These are phyloP conservation scores for Aviceda subcristata DNA, from an alignment of 2,113 vertebrate genomes.

Conservation along the genomic window DNA sequence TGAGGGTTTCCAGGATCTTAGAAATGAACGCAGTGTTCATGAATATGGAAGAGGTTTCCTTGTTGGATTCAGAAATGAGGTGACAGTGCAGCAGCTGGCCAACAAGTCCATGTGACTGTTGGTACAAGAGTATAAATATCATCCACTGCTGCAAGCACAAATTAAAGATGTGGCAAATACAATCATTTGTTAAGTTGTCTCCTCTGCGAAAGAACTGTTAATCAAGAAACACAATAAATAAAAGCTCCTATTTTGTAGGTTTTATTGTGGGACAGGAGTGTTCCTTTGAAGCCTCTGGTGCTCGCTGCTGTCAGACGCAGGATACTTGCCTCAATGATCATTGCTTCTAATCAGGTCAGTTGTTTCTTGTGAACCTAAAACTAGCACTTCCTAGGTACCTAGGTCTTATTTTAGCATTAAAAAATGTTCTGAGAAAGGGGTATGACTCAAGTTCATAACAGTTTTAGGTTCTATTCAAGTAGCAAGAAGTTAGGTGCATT, in stretches of 20 bases:
- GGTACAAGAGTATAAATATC: conserved; percentile 7
- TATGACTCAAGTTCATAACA: neutral
- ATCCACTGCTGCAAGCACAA: neutral
- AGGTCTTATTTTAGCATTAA: neutral
- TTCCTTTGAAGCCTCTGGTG: neutral
- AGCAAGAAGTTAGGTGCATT: neutral
- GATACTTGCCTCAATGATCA: neutral
- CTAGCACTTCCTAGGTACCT: neutral
- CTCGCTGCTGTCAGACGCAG: neutral
- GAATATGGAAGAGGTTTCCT: conserved; percentile 52
- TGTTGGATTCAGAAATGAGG: conserved; percentile 33
- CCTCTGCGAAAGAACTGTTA: neutral
- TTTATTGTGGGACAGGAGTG: neutral
- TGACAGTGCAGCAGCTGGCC: conserved; percentile 50
- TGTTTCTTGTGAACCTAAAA: neutral
- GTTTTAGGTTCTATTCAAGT: neutral
- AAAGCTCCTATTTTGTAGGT: neutral
- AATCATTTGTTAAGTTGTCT: neutral
- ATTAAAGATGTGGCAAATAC: neutral
- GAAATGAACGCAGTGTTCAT: conserved; percentile 17
- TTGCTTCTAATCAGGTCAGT: neutral
- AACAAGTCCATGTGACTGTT: neutral
- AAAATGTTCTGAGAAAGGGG: neutral
- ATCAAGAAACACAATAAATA: neutral
- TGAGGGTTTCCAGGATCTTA: neutral